These are phyloP conservation scores for Diarsia dahlii DNA, from an alignment of 2,888 invertebrate species.

Conservation along the genomic window DNA sequence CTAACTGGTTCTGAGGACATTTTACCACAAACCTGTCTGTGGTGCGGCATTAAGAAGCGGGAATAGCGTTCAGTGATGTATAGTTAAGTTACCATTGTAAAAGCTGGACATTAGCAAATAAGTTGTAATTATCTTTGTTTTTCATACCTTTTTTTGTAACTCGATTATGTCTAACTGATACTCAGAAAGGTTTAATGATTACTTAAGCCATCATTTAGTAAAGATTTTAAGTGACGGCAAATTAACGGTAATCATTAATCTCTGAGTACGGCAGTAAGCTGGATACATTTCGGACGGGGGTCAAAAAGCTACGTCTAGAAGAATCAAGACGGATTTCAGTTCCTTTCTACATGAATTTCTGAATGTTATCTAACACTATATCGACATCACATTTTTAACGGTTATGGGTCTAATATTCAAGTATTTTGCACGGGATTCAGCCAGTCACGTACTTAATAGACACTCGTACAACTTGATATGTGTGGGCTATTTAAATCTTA, in stretches of 20 bases:
- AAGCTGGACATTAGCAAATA: neutral
- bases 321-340: neutral
- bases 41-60: neutral
- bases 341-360: neutral
- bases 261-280: too few relatives aligned
- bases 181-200: too few relatives aligned
- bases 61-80: neutral
- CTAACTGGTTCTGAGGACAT: conserved; percentile 64
- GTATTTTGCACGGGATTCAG: neutral
- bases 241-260: too few relatives aligned
- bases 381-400: neutral
- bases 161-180: neutral
- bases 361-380: neutral
- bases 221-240: too few relatives aligned
- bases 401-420: neutral
- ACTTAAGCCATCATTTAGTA: too few relatives aligned
- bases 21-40: conserved; percentile 72
- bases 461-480: too few relatives aligned
- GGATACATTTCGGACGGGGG: neutral
- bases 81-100: neutral
- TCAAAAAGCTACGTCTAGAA: neutral
- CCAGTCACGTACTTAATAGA: neutral
- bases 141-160: neutral
- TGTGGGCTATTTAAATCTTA: too few relatives aligned
- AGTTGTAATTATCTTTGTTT: neutral